Evolutionary conservation across 2,113 vertebrate species (phyloP).

Genomic region (Sprattus sprattus): DNA sequence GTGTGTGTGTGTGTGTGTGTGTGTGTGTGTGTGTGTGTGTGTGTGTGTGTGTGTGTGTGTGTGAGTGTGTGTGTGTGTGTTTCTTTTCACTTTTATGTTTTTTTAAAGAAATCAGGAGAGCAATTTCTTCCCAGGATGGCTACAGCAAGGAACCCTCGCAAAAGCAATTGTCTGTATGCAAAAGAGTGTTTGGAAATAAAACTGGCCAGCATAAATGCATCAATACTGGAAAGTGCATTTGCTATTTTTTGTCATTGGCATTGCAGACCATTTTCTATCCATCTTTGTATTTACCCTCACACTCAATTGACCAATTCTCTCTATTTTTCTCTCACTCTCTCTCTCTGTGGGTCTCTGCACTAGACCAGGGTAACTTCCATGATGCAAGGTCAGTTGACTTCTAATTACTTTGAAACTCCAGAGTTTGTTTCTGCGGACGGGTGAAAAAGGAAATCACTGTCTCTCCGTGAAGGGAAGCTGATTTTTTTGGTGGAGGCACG

Average conservation of each 20-base stretch:
- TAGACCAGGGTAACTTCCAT: conserved; percentile 1
- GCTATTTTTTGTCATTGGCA: not conserved
- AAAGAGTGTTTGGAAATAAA: not conserved
- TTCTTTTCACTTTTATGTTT: conserved; percentile 1
- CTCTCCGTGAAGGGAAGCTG: not conserved
- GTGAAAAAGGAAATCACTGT: conserved; percentile 16
- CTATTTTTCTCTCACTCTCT: not conserved
- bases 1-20: not conserved
- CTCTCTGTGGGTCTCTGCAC: not conserved
- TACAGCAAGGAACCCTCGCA: not conserved
- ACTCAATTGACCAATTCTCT: not conserved
- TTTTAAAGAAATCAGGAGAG: conserved; percentile 2
- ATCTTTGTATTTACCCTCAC: not conserved
- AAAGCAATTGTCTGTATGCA: not conserved
- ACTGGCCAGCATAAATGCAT: conserved; percentile 1
- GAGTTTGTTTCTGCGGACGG: not conserved
- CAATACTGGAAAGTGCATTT: conserved; percentile 6
- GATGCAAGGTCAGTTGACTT: conserved; percentile 12
- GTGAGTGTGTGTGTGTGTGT: not conserved
- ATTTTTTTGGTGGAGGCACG: not conserved
- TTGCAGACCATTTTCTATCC: not conserved
- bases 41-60: not conserved
- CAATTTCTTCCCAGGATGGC: not conserved
- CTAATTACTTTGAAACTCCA: not conserved
- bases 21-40: not conserved